Evolutionary conservation across 2,113 vertebrate species (phyloP), one percentile per base, ranked within the genome.

Genomic region (Scytalopus superciliaris): DNA sequence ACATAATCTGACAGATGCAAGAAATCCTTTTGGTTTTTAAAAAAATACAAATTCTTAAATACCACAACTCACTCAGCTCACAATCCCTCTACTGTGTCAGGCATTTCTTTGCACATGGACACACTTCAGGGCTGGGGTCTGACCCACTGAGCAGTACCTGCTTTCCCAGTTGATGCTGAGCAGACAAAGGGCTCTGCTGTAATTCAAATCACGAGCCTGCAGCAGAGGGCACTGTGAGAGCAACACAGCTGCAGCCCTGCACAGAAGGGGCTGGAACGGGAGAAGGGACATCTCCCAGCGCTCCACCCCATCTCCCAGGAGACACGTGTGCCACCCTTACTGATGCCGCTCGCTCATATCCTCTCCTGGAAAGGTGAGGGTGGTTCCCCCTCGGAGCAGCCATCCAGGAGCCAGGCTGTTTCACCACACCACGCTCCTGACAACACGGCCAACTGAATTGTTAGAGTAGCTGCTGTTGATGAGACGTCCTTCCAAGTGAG

Each of bases 191-290:
- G 77, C 35, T 87, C 64, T 72, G 40, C 73, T 66, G 40, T 3
- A 55, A 42, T 16, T 49, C 11, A 10, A 39, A 25, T 4, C 14
- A 22, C 2, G 12, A 88, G 45, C 23, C 74, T 4, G 17, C 89
- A 83, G 93, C 81, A 95, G 87, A 91, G 91, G 87, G 81, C 93
- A 88, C 89, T 77, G 33, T 27, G n/a, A 82, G 57, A 66, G 55
- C 74, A 27, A 19, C 24, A 3, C 7, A 60, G 69, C 84, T 27
- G 27, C 60, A 64, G n/a, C 18, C 52, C 40, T 19, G 44, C 78
- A 5, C 77, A 25, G 45, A 70, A 55, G 49, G 19, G 53, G n/a
- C 40, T 42, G 53, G 37, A 45, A 78, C 64, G 7, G n/a, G 40
- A 62, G 30, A n/a, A 16, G 17, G 9, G 35, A 33, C n/a, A 39